Percentiles rank a stretch among this genome's conserved stretches.
phyloP scores from a whole-genome alignment of 1,140 invertebrate genomes.

The Monomorium pharaonis region DNA sequence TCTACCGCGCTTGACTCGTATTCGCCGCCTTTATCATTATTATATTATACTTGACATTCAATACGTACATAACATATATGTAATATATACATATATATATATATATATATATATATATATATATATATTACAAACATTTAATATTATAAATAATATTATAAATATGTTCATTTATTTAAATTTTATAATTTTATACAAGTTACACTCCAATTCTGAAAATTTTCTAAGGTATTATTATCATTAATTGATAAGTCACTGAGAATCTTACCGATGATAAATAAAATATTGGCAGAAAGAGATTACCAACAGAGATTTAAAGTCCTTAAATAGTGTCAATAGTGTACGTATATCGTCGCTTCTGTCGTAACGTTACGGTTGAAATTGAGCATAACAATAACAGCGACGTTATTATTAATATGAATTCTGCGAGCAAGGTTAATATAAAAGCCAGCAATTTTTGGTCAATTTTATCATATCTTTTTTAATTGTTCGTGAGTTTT shows the following conservation, averaged over 20 bases:
- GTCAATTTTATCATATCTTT: slow-evolving; percentile 22
- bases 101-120: too few relatives aligned
- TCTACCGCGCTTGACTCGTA: too few relatives aligned
- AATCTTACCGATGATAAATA: neutral
- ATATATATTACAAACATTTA: too few relatives aligned
- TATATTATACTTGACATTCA: too few relatives aligned
- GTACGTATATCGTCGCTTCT: slow-evolving; percentile 41
- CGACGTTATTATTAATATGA: slow-evolving; percentile 78
- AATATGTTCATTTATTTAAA: too few relatives aligned
- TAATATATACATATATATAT: too few relatives aligned
- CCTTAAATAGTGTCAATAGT: slow-evolving; percentile 65
- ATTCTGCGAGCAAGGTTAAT: slow-evolving; percentile 87
- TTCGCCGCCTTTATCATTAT: too few relatives aligned
- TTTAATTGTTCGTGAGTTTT: neutral
- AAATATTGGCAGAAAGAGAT: neutral
- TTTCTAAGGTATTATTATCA: neutral
- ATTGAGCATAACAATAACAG: slow-evolving; percentile 66
- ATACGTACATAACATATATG: too few relatives aligned
- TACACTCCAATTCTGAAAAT: too few relatives aligned
- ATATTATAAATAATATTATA: too few relatives aligned
- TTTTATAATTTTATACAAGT: too few relatives aligned
- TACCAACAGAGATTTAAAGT: neutral
- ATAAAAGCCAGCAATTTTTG: slow-evolving; percentile 63
- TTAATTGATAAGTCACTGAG: neutral
- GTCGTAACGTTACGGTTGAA: neutral